Evolutionary conservation across 92 coral and sea anemone genomes (phyloP).

Genomic region (Virgularia gustaviana): DNA sequence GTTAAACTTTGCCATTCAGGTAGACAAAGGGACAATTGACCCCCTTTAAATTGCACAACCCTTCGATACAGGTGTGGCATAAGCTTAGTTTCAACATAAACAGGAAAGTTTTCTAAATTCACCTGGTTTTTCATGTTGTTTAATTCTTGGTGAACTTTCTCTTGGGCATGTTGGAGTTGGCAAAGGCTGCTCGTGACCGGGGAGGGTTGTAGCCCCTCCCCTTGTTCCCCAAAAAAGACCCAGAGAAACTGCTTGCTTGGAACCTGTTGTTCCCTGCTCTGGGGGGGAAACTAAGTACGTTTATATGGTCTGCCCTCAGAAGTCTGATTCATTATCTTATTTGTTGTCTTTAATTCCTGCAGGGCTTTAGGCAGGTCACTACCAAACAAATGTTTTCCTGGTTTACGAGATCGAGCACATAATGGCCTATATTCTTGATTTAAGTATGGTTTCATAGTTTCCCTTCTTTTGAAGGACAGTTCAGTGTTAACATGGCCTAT

Average conservation of each 20-base stretch:
- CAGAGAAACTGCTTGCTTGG: neutral
- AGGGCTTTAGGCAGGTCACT: slow-evolving; percentile 46
- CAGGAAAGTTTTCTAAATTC: neutral
- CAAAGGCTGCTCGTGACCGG: no score
- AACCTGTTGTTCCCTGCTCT: neutral
- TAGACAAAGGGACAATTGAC: neutral
- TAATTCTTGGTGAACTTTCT: slow-evolving; percentile 1
- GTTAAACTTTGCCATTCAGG: slow-evolving; percentile 6
- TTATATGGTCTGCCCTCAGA: no score
- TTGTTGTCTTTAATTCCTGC: slow-evolving; percentile 40
- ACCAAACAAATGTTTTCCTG: slow-evolving; percentile 44
- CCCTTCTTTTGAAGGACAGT: slow-evolving; percentile 48
- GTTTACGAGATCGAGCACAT: slow-evolving; percentile 32
- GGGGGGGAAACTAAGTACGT: neutral
- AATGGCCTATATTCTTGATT: slow-evolving; percentile 33
- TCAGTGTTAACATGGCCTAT: slow-evolving; percentile 49
- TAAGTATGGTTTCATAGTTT: slow-evolving; percentile 41
- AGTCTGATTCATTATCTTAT: slow-evolving; percentile 24
- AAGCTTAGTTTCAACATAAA: neutral
- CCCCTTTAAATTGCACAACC: neutral
- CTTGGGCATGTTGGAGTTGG: no score
- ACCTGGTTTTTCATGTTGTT: neutral
- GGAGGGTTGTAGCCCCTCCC: neutral
- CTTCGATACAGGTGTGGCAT: neutral
- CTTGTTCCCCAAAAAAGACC: neutral